A percentile compares a stretch with the other conserved stretches of the same genome.
Evolutionary conservation across 2,113 vertebrate species (phyloP).

Genomic region (Hemicordylus capensis): DNA sequence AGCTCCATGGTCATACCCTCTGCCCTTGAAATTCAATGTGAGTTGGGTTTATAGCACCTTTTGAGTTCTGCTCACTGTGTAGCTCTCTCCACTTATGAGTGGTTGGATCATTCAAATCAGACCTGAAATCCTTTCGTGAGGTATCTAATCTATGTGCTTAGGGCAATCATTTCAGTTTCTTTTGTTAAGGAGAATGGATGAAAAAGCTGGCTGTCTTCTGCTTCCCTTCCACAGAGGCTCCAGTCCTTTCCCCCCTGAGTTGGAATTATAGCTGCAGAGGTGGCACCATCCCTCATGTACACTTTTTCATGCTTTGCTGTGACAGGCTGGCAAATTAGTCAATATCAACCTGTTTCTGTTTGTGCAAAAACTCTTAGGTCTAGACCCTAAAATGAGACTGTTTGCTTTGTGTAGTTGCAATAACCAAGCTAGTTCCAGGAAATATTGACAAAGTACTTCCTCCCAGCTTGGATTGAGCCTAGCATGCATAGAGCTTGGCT

Average conservation of each 20-base stretch:
- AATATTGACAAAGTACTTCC: conserved; percentile 7
- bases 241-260: not conserved
- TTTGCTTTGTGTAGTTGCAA: not conserved
- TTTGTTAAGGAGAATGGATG: not conserved
- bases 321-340: not conserved
- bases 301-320: not conserved
- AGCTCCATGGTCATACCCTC: too few relatives aligned
- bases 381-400: not conserved
- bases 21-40: not conserved
- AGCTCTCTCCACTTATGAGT: not conserved
- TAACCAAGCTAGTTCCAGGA: conserved; percentile 5
- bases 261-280: not conserved
- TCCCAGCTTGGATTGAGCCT: conserved; percentile 21
- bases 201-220: not conserved
- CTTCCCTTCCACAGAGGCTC: not conserved
- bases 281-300: not conserved
- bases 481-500: conserved; percentile 5
- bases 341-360: not conserved
- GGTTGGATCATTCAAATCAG: not conserved
- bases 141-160: not conserved
- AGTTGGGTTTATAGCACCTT: not conserved
- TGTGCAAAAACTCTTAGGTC: not conserved
- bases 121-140: not conserved
- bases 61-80: not conserved
- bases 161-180: not conserved